These are phyloP conservation scores for Notarius lentiginosus DNA, from an alignment of 2,113 vertebrate species.

Conservation along the genomic window DNA sequence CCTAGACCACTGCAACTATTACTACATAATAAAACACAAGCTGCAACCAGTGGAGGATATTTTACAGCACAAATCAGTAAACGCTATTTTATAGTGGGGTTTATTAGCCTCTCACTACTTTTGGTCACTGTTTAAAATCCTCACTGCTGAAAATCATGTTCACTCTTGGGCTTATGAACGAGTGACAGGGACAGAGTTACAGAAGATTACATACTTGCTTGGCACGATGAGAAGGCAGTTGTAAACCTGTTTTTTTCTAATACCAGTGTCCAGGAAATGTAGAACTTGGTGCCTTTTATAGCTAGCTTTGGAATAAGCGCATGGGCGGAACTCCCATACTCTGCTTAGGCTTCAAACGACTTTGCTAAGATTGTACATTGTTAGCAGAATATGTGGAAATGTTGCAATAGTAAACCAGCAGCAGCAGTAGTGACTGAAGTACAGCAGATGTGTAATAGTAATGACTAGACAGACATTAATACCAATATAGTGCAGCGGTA, in stretches of 20 bases:
- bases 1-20: conserved; percentile 30
- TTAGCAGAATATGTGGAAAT: not conserved
- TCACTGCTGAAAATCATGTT: conserved; percentile 56
- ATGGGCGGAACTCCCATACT: conserved; percentile 55
- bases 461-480: not conserved
- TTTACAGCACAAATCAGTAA: conserved; percentile 63
- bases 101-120: conserved; percentile 58
- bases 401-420: not conserved
- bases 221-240: conserved; percentile 52
- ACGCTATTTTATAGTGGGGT: conserved; percentile 64
- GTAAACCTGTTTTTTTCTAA: conserved; percentile 45
- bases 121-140: conserved; percentile 65
- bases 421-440: not conserved
- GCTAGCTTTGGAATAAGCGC: conserved; percentile 56
- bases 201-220: conserved; percentile 48
- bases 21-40: conserved; percentile 44
- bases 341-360: conserved; percentile 45
- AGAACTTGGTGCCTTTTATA: conserved; percentile 62
- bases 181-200: conserved; percentile 49
- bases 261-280: conserved; percentile 59
- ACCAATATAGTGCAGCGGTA: not conserved
- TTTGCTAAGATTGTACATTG: too few relatives aligned
- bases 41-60: conserved; percentile 52
- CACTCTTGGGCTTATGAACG: conserved; percentile 58
- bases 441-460: not conserved